Evolutionary conservation across 2,113 vertebrate species (phyloP), one percentile per base, ranked within the genome.

Genomic region (Sterrhoptilus dennistouni): DNA sequence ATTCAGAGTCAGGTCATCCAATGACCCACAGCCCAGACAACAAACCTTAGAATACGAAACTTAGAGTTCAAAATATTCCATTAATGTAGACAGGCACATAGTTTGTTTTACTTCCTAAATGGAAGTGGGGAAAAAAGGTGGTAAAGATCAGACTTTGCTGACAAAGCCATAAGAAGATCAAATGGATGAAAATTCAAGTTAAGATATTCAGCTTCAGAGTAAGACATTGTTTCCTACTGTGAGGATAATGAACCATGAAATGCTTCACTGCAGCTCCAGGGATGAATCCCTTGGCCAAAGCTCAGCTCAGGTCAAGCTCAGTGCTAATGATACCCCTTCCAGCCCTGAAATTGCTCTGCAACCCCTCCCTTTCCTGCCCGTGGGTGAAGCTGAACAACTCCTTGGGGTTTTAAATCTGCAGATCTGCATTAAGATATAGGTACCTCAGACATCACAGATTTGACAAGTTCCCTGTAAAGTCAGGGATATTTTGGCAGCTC

Each of bases 171-270:
- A 59, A 22, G 44, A 83, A 79, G 72, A 95, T 84, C 69, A 92
- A 88, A 87, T 65, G 61, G 78, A 87, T 90, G 74, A 75, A 95
- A 89, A 89, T 36, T n/a, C 9, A 0, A 83, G 83, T 54, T 66
- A 50, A 59, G 57, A 61, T 54, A 92, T 21, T 94, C 91, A 87
- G 81, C 65, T 87, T 35, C 81, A 76, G 87, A 89, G n/a, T 75
- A 87, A 79, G 61, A 76, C 57, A 75, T 33, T 64, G 81, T 69
- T 94, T 94, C 91, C 87, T 79, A 8, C 89, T 79, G 94, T 29
- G 87, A 92, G 61, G 66, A 92, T 95, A 95, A 96, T 82, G 84
- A 95, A 87, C 89, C 91, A 72, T 82, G 72, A 95, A 95, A 91
- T 72, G 65, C 57, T 85, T 89, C 93, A 76, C 4, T 91, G 72